These are phyloP conservation scores for Archilochus colubris DNA, from an alignment of 2,113 vertebrate species.

Conservation along the genomic window DNA sequence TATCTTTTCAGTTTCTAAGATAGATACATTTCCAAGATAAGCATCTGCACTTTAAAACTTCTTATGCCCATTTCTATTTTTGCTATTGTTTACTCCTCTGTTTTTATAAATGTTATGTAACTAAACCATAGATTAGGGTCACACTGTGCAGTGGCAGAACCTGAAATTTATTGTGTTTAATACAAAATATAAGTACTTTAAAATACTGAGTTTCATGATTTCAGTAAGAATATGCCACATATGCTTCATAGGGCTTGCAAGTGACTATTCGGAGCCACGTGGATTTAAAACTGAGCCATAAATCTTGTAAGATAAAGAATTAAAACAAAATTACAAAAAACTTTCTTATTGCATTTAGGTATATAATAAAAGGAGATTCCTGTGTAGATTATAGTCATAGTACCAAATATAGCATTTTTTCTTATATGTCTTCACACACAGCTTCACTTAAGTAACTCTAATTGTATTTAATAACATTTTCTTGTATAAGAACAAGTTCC, in stretches of 20 bases:
- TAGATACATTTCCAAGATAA: neutral
- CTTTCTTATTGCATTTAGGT: neutral
- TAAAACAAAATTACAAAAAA: neutral
- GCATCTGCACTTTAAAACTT: neutral
- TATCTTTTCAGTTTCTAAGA: conserved; percentile 26
- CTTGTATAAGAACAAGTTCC: neutral
- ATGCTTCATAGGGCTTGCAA: neutral
- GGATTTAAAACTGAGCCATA: neutral
- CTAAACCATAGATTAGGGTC: neutral
- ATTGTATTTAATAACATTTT: neutral
- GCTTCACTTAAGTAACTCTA: neutral
- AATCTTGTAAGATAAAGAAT: neutral
- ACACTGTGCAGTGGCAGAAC: neutral
- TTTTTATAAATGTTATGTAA: neutral
- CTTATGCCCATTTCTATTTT: neutral
- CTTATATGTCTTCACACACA: neutral
- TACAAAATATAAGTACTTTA: neutral
- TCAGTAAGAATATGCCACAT: neutral
- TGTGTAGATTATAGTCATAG: neutral
- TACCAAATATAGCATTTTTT: neutral
- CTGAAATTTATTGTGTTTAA: neutral
- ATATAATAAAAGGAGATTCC: neutral
- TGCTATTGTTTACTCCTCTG: neutral
- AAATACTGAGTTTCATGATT: neutral
- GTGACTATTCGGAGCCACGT: neutral